phyloP scores from a whole-genome alignment of 2,888 invertebrate species.

The Drosophila trichaetosa region DNA sequence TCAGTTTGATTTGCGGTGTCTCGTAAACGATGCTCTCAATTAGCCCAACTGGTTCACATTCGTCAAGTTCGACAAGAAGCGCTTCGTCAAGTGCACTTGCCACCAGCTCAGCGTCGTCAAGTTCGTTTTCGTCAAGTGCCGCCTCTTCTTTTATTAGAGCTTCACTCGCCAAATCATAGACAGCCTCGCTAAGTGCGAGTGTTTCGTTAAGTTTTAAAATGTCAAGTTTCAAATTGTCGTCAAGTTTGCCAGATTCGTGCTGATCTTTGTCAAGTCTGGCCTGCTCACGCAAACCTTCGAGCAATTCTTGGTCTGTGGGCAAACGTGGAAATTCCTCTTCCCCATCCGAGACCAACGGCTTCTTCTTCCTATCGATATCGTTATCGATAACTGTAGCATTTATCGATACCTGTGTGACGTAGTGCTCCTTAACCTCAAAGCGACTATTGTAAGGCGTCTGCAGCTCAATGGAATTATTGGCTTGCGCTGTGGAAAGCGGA shows the following conservation, averaged over 20 bases:
- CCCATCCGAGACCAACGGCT: background rate
- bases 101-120: conserved; percentile 50
- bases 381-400: conserved; percentile 34
- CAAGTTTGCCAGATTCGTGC: background rate
- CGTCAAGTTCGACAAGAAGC: conserved; percentile 4
- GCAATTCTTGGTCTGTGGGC: conserved; percentile 76
- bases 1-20: conserved; percentile 79
- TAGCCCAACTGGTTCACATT: conserved; percentile 20
- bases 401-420: conserved; percentile 77
- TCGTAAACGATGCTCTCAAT: conserved; percentile 74
- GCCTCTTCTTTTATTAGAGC: conserved; percentile 10
- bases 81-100: conserved; percentile 30
- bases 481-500: conserved; percentile 64
- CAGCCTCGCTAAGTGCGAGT: conserved; percentile 18
- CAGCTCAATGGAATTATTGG: conserved; percentile 78
- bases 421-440: conserved; percentile 80
- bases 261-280: conserved; percentile 15
- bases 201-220: conserved; percentile 39
- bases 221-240: conserved; percentile 48
- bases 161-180: conserved; percentile 50
- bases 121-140: conserved; percentile 35
- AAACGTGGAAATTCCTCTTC: conserved; percentile 69
- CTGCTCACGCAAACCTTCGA: conserved; percentile 73
- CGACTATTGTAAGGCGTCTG: conserved; percentile 81
- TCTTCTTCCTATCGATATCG: conserved; percentile 18